A percentile compares a stretch with the other conserved stretches of the same genome.
These are phyloP conservation scores for Valencia hispanica DNA, from an alignment of 2,797 vertebrate species.

Conservation along the genomic window DNA sequence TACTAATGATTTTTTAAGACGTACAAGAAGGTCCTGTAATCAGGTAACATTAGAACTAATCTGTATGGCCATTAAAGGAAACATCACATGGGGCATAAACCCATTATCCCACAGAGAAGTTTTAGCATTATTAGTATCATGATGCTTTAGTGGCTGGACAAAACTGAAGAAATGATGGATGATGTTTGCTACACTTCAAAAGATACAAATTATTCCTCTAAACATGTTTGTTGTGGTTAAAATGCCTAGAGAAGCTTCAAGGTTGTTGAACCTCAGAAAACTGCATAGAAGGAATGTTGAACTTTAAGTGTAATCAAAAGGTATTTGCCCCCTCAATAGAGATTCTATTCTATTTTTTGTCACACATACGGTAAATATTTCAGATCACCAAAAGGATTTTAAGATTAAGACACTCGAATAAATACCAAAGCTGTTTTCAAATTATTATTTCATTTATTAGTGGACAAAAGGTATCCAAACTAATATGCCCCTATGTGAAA, in stretches of 20 bases:
- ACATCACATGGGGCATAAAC: conserved; percentile 4
- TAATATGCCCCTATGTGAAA: neutral
- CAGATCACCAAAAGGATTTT: neutral
- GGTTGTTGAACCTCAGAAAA: neutral
- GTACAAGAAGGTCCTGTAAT: neutral
- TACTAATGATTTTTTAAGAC: neutral
- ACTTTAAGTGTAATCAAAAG: neutral
- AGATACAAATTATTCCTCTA: neutral
- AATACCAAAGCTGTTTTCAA: neutral
- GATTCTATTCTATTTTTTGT: neutral
- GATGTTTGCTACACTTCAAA: neutral
- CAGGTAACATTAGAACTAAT: conserved; percentile 5
- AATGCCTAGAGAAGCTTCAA: neutral
- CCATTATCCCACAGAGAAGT: conserved; percentile 3
- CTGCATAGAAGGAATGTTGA: neutral
- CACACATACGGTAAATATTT: neutral
- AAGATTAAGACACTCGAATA: neutral
- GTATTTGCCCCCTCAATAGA: neutral
- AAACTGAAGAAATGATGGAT: conserved; percentile 1
- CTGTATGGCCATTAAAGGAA: conserved; percentile 3
- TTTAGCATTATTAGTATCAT: neutral
- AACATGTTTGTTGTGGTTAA: neutral
- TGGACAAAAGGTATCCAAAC: neutral
- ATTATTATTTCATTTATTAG: neutral
- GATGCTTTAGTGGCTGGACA: neutral